Conservation (phyloP, 2,888 invertebrate species). For the Smittia sp. region DNA sequence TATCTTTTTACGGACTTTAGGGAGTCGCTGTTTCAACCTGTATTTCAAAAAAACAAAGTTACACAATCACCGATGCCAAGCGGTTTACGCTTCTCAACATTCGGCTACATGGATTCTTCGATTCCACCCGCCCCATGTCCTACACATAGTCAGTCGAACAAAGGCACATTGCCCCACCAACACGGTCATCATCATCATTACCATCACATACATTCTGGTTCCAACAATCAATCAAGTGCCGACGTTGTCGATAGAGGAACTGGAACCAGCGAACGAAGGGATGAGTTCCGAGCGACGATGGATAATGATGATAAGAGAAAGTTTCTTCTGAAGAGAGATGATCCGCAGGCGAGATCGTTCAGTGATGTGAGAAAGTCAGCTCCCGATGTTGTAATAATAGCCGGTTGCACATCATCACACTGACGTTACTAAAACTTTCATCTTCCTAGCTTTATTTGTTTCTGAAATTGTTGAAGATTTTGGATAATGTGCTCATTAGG, state of each 20-base stretch:
- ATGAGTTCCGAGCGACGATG: constrained; percentile 42
- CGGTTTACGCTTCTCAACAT: constrained; percentile 51
- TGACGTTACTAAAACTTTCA: constrained; percentile 56
- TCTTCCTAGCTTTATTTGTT: not conserved
- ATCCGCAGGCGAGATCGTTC: constrained; percentile 63
- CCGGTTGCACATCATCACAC: constrained; percentile 58
- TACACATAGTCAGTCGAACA: not conserved
- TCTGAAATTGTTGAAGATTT: constrained; percentile 46
- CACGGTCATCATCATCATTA: constrained; percentile 46
- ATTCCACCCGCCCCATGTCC: constrained; percentile 44
- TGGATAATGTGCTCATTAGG: not conserved
- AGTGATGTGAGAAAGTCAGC: constrained; percentile 86
- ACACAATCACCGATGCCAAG: constrained; percentile 46
- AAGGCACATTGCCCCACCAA: constrained; percentile 41
- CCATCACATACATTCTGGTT: constrained; percentile 42
- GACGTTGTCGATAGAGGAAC: constrained; percentile 42
- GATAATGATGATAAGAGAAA: constrained; percentile 42
- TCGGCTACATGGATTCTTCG: constrained; percentile 49
- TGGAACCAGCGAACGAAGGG: constrained; percentile 49
- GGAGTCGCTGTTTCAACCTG: constrained; percentile 50
- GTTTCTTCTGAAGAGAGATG: constrained; percentile 47
- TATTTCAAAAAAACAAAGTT: constrained; percentile 51
- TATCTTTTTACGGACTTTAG: constrained; percentile 44
- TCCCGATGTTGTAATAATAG: constrained; percentile 81
- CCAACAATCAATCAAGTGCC: constrained; percentile 17